Conservation (phyloP, 1,140 invertebrate genomes). For the Drosophila leontia region DNA sequence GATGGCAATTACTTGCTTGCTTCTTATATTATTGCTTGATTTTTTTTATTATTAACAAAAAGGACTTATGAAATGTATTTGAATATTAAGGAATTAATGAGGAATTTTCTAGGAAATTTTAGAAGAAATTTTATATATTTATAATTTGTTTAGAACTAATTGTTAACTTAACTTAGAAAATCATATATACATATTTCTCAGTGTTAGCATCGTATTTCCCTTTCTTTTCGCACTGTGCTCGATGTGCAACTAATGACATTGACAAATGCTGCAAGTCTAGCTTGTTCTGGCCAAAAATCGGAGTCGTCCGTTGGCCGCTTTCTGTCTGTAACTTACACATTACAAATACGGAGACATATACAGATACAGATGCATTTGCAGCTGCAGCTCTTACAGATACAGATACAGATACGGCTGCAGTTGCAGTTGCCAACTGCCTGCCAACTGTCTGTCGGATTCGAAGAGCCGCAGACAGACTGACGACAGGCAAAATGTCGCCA, state of each 20-base stretch:
- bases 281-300: slow-evolving; percentile 15
- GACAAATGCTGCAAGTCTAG: slow-evolving; percentile 30
- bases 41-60: background rate
- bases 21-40: background rate
- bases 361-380: slow-evolving; percentile 1
- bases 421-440: slow-evolving; percentile 49
- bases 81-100: too few relatives aligned
- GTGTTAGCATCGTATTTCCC: background rate
- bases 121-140: too few relatives aligned
- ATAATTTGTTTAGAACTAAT: too few relatives aligned
- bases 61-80: too few relatives aligned
- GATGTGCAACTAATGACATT: slow-evolving; percentile 44
- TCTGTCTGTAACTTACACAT: background rate
- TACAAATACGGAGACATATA: background rate
- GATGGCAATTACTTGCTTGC: background rate
- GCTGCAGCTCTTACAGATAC: background rate
- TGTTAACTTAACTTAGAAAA: background rate
- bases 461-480: slow-evolving; percentile 55
- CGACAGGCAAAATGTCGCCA: slow-evolving; percentile 55
- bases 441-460: slow-evolving; percentile 23
- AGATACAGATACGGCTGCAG: slow-evolving; percentile 6
- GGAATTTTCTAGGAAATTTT: too few relatives aligned
- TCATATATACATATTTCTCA: background rate
- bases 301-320: slow-evolving; percentile 4
- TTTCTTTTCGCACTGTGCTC: background rate